Base-by-base conservation (phyloP, 2,888 invertebrate species). In the Rhimphoctona megacephalus region DNA sequence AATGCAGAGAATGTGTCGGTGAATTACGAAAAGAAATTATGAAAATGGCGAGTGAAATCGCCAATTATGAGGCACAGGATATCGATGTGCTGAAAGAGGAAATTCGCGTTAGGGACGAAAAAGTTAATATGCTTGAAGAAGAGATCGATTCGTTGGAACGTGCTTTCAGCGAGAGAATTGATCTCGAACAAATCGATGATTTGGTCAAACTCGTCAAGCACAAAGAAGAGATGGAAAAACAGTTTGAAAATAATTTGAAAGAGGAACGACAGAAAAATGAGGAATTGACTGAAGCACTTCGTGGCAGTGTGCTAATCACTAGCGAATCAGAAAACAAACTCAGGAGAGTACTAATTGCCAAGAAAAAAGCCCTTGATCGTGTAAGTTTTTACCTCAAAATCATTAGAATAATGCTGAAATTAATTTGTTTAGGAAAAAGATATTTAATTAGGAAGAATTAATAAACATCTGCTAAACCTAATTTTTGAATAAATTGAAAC, bases 231-330 rank as follows among this genome's bases (percentile, higher is more conserved):
- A 95, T 96, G 89, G 96, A 96, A 90, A 95, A 95, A 89, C 92
- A 96, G 82, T 95, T 96, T 90, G 96, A 94, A 83, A 89, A 92
- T 52, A 92, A 94, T 46, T 89, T 93, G n/a, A 80, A 88, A 0
- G 88, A 88, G 5, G 94, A 95, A 84, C 92, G 92, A 39, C 95
- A 95, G 86, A 95, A 97, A 87, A 96, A 97, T 91, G 95, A 97
- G 90, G 97, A 97, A 92, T 94, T 98, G 85, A 97, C 98, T 93
- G 97, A 97, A 90, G 98, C 98, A 30, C 95, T 98, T 85, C 96
- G 97, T 85, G 97, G 98, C 94, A 98, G 97, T 87, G 97, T 97
- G 81, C 93, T 96, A 92, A 96, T 97, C 91, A 96, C 96, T n/a
- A 95, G 96, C 3, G 96, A 97, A 89, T 95, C 96, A 87, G 97